phyloP scores from a whole-genome alignment of 2,888 invertebrate species.

The Apamea monoglypha region DNA sequence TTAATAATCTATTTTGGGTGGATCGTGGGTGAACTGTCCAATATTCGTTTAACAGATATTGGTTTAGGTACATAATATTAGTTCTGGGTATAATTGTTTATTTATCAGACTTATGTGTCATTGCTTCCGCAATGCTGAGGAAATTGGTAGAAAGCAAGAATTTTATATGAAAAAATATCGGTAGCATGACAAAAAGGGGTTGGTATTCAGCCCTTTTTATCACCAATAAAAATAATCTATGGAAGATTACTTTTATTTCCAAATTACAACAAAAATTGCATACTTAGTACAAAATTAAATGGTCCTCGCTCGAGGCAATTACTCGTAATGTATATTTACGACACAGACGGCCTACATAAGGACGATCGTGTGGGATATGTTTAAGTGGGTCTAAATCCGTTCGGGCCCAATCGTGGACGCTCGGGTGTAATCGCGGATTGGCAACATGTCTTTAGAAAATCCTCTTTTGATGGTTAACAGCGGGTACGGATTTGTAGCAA shows the following conservation, averaged over 20 bases:
- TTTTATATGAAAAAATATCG: neutral
- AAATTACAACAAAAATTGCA: conserved; percentile 28
- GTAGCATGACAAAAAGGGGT: neutral
- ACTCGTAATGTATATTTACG: conserved; percentile 66
- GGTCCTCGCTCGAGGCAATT: conserved; percentile 47
- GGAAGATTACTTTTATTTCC: conserved; percentile 14
- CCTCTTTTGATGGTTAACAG: conserved; percentile 32
- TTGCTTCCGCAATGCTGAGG: neutral
- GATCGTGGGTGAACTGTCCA: neutral
- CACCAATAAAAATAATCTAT: conserved; percentile 12
- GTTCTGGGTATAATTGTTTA: too few species aligned
- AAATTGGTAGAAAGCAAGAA: too few species aligned
- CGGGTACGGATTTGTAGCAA: conserved; percentile 27
- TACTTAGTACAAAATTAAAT: conserved; percentile 45
- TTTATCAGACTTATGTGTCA: neutral
- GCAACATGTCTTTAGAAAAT: conserved; percentile 35
- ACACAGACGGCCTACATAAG: conserved; percentile 37
- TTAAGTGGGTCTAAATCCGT: conserved; percentile 51
- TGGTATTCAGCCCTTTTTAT: neutral
- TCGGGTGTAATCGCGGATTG: conserved; percentile 43
- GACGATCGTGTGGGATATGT: conserved; percentile 31
- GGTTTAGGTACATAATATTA: neutral
- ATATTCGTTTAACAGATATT: conserved; percentile 2
- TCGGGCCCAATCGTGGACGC: conserved; percentile 32
- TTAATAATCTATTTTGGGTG: neutral